These are phyloP conservation scores for Panurus biarmicus DNA, from an alignment of 2,113 vertebrate genomes.

Conservation along the genomic window DNA sequence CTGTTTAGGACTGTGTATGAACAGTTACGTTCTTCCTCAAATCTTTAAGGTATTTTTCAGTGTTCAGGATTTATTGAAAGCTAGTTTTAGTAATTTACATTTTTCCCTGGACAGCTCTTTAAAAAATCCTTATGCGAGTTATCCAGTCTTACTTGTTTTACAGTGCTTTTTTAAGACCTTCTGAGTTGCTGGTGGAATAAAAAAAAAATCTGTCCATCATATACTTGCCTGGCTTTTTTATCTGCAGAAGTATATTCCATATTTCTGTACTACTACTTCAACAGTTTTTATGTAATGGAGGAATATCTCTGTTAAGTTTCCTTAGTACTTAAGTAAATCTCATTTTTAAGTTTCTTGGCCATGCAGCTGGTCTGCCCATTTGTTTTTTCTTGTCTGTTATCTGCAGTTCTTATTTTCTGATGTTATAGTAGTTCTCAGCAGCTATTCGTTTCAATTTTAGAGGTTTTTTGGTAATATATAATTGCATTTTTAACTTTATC, in stretches of 20 bases:
- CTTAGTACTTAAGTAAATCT: not conserved
- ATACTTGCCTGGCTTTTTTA: not conserved
- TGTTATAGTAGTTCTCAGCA: not conserved
- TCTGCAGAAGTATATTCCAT: not conserved
- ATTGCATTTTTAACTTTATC: not conserved
- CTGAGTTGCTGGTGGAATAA: not conserved
- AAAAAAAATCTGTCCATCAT: not conserved
- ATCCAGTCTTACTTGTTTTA: not conserved
- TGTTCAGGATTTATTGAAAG: not conserved
- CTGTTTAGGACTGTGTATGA: not conserved
- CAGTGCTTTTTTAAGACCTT: not conserved
- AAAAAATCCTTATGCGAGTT: not conserved
- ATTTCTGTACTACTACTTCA: not conserved
- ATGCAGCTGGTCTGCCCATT: accelerated
- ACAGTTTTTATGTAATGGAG: not conserved
- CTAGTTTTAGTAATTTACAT: not conserved
- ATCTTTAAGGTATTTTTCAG: not conserved
- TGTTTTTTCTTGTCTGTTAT: not conserved
- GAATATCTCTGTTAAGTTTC: not conserved
- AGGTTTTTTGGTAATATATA: not conserved
- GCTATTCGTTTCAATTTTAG: not conserved
- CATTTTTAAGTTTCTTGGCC: not conserved
- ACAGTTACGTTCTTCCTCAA: not conserved
- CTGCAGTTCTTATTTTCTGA: not conserved
- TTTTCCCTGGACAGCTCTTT: not conserved